Conservation (phyloP, 2,797 vertebrate species). For the Graptemys geographica region DNA sequence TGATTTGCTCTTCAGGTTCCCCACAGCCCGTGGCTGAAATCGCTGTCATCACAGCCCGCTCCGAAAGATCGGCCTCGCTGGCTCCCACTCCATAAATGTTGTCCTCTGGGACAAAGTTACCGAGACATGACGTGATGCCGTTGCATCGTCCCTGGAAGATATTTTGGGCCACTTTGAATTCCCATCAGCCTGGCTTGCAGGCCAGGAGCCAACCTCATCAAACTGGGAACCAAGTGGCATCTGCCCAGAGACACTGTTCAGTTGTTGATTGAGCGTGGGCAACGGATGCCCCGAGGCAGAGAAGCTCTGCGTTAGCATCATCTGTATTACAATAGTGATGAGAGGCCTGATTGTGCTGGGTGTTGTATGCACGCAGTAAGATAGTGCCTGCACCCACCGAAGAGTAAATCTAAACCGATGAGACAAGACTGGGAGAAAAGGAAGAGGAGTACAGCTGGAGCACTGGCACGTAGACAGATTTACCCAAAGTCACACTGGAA, state of each 20-base stretch:
- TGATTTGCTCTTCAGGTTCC: neutral
- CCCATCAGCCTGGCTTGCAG: neutral
- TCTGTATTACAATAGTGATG: neutral
- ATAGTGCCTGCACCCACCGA: too few relatives aligned
- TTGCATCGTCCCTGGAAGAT: neutral
- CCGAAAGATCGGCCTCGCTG: accelerated
- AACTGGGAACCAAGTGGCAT: neutral
- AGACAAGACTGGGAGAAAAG: neutral
- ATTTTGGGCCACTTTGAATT: constrained; percentile 11
- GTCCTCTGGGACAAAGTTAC: neutral
- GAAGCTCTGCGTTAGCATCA: neutral
- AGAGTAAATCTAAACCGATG: neutral
- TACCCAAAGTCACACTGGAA: neutral
- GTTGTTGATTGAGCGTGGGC: neutral
- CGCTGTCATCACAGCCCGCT: neutral
- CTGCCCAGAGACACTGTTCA: neutral
- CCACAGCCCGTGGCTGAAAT: too few relatives aligned
- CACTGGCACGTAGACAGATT: neutral
- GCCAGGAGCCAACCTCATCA: neutral
- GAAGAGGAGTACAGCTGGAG: neutral
- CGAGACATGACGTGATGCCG: neutral
- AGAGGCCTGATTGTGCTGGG: neutral
- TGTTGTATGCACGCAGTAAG: neutral
- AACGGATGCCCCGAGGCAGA: neutral
- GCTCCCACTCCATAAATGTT: neutral